Evolutionary conservation across 2,888 invertebrate species (phyloP).

Genomic region (Himalopsyche anomala): DNA sequence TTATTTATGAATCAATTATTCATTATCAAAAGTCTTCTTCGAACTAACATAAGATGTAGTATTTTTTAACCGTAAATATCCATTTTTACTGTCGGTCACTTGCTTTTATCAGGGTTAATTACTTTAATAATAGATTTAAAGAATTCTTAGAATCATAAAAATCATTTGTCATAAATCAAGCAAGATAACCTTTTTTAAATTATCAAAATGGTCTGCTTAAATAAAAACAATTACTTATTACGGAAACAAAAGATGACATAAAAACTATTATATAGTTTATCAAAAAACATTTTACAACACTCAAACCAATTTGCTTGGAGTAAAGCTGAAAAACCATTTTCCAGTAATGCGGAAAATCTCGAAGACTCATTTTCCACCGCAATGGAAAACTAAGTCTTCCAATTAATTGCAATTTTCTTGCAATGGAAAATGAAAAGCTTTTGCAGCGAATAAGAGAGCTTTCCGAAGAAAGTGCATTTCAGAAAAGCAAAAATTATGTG

Average conservation of each 20-base stretch:
- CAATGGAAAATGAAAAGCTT: slow-evolving; percentile 51
- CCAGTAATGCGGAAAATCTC: slow-evolving; percentile 51
- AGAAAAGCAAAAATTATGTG: slow-evolving; percentile 5
- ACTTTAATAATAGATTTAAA: too few relatives aligned
- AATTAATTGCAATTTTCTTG: slow-evolving; percentile 59
- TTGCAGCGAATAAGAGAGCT: background rate
- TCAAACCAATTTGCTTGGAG: slow-evolving; percentile 13
- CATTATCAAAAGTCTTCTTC: too few relatives aligned
- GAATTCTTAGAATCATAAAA: too few relatives aligned
- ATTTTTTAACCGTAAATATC: too few relatives aligned
- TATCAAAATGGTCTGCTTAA: too few relatives aligned
- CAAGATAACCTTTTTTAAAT: too few relatives aligned
- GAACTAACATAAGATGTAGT: too few relatives aligned
- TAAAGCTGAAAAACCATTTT: slow-evolving; percentile 36
- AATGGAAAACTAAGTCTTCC: slow-evolving; percentile 59
- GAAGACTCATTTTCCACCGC: slow-evolving; percentile 53
- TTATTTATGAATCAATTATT: too few relatives aligned
- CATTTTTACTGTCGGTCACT: too few relatives aligned
- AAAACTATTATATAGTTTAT: background rate
- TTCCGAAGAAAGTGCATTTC: background rate
- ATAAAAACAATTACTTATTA: background rate
- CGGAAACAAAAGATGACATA: background rate
- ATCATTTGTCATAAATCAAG: too few relatives aligned
- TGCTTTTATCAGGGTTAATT: too few relatives aligned
- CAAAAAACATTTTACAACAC: background rate